Conservation (phyloP, 2,113 vertebrate species). For the Drymodes brunneopygia region DNA sequence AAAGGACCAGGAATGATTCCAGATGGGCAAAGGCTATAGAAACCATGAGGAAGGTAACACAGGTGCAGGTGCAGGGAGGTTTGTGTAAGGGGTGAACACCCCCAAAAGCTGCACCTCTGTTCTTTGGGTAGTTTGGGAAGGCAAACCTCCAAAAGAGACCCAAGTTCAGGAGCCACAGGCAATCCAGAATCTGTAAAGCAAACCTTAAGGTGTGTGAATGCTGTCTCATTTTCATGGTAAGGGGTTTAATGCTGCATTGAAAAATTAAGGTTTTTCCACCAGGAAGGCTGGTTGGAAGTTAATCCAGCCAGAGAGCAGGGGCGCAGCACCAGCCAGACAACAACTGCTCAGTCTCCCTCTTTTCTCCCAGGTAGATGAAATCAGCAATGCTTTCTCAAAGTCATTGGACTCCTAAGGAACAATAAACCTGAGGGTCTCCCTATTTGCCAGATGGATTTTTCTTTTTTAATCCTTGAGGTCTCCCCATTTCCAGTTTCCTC, state of each 20-base stretch:
- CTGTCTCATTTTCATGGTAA: background rate
- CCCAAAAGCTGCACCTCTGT: background rate
- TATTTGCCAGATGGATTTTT: background rate
- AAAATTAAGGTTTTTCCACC: background rate
- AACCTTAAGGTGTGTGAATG: background rate
- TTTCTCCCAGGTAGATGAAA: background rate
- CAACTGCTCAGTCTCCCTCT: background rate
- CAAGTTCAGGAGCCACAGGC: background rate
- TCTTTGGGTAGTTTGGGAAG: background rate
- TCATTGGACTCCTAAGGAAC: background rate
- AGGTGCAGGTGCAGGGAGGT: background rate
- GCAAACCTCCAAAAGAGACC: background rate
- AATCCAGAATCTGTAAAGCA: background rate
- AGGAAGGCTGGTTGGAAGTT: background rate
- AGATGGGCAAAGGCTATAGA: background rate
- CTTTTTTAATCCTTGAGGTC: background rate
- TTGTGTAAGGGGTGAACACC: background rate
- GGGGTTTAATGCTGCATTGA: background rate
- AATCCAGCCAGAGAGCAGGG: background rate
- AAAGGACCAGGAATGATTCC: background rate
- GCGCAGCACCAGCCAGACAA: fast-evolving
- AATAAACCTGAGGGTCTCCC: fast-evolving
- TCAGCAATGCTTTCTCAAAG: background rate
- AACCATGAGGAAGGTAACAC: background rate
- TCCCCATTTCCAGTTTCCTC: background rate